Conservation (phyloP, 2,113 vertebrate genomes). For the Oxygymnocypris stewartii region DNA sequence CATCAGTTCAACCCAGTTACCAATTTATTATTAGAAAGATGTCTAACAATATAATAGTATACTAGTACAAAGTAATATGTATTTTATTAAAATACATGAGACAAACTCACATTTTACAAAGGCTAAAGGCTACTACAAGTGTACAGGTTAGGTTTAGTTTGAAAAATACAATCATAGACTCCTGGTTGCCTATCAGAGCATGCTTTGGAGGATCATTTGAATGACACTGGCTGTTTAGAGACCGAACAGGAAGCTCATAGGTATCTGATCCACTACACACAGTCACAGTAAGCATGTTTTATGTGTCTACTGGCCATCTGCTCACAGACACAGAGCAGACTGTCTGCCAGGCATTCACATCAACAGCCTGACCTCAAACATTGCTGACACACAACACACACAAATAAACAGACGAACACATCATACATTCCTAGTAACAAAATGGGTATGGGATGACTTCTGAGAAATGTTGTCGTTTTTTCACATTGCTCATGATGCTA, state of each 20-base stretch:
- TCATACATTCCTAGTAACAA: background rate
- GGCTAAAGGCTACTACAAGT: too few species aligned
- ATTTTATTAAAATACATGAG: too few species aligned
- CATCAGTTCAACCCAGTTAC: background rate
- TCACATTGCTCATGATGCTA: background rate
- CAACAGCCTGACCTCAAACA: background rate
- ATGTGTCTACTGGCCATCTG: too few species aligned
- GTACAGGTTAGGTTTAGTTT: too few species aligned
- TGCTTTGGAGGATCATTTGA: background rate
- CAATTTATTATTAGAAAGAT: too few species aligned
- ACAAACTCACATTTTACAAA: too few species aligned
- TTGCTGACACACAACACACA: background rate
- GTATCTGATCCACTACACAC: background rate
- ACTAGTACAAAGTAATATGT: too few species aligned
- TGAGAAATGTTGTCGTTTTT: background rate
- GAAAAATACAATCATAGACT: too few species aligned
- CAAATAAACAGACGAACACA: conserved; percentile 30
- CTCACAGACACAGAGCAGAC: background rate
- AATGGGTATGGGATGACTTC: background rate
- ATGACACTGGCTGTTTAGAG: background rate
- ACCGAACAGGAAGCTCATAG: background rate
- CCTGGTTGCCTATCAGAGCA: too few species aligned
- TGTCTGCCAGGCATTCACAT: conserved; percentile 6
- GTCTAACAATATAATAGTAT: too few species aligned
- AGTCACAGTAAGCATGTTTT: background rate